Conservation (phyloP, 1,140 invertebrate species). For the Hycleus phaleratus region DNA sequence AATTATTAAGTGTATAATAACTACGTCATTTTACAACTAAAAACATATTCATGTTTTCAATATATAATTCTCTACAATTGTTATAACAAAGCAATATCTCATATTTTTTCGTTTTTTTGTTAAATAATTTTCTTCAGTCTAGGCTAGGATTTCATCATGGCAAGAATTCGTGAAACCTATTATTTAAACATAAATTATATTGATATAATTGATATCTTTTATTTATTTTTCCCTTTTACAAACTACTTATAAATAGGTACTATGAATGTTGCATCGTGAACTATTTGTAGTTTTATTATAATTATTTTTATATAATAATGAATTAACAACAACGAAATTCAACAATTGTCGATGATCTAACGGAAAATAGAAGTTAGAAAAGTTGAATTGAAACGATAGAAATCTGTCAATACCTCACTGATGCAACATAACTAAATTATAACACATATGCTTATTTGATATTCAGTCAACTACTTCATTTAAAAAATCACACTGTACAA, state of each 20-base stretch:
- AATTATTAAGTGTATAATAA: slow-evolving; percentile 16
- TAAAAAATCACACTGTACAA: slow-evolving; percentile 29
- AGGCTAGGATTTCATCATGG: slow-evolving; percentile 38
- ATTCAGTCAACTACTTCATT: slow-evolving; percentile 27
- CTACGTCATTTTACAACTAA: slow-evolving; percentile 29
- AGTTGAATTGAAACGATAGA: background rate
- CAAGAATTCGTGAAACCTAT: slow-evolving; percentile 36
- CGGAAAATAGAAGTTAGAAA: slow-evolving; percentile 9
- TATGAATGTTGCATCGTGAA: slow-evolving; percentile 21
- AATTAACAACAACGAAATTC: slow-evolving; percentile 4
- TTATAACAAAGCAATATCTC: slow-evolving; percentile 32
- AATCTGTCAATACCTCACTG: background rate
- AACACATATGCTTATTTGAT: slow-evolving; percentile 20
- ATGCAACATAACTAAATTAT: slow-evolving; percentile 24
- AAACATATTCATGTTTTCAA: slow-evolving; percentile 18
- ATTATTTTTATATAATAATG: too few relatives aligned
- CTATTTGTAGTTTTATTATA: background rate
- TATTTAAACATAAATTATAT: slow-evolving; percentile 25
- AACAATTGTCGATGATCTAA: slow-evolving; percentile 1
- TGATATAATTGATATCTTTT: slow-evolving; percentile 30
- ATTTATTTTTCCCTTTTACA: slow-evolving; percentile 14
- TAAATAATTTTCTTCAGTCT: slow-evolving; percentile 27
- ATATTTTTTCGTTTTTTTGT: background rate
- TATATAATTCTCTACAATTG: slow-evolving; percentile 26
- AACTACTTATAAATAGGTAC: slow-evolving; percentile 26